Conservation (phyloP, 2,797 vertebrate species). For the Lophotriccus pileatus region DNA sequence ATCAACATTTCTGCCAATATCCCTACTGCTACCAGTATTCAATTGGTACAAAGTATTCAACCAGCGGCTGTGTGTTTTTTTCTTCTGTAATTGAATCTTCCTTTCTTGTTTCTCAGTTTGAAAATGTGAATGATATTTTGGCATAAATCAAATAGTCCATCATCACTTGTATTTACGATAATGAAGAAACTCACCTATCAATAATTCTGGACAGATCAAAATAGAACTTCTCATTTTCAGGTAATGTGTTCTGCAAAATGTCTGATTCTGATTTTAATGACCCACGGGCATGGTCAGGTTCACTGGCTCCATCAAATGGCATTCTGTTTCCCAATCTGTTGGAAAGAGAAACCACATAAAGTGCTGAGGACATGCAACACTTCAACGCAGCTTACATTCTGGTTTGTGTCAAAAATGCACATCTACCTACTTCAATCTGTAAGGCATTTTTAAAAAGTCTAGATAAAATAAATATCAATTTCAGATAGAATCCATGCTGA, state of each 20-base stretch:
- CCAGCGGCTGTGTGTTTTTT: not conserved
- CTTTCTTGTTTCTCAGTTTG: not conserved
- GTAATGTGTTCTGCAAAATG: slow-evolving; percentile 71
- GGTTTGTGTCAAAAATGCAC: not conserved
- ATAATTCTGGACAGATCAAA: slow-evolving; percentile 74
- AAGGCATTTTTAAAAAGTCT: not conserved
- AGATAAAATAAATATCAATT: not conserved
- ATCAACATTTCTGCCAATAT: not conserved
- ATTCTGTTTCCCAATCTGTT: slow-evolving; percentile 74
- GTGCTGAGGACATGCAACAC: not conserved
- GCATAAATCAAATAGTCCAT: not conserved
- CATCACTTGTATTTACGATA: not conserved
- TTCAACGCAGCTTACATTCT: not conserved
- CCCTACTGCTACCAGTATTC: not conserved
- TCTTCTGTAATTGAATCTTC: not conserved
- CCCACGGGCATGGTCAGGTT: slow-evolving; percentile 66
- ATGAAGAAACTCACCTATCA: slow-evolving; percentile 71
- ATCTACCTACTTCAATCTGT: not conserved
- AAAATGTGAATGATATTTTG: not conserved
- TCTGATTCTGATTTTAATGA: slow-evolving; percentile 74
- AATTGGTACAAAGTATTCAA: not conserved
- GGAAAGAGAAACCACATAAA: not conserved
- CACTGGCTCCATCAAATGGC: slow-evolving; percentile 74
- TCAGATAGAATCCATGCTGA: not conserved
- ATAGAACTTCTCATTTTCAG: slow-evolving; percentile 78